phyloP scores from a whole-genome alignment of 2,888 invertebrate species.

The Pseudococcus jackbeardsleyi region DNA sequence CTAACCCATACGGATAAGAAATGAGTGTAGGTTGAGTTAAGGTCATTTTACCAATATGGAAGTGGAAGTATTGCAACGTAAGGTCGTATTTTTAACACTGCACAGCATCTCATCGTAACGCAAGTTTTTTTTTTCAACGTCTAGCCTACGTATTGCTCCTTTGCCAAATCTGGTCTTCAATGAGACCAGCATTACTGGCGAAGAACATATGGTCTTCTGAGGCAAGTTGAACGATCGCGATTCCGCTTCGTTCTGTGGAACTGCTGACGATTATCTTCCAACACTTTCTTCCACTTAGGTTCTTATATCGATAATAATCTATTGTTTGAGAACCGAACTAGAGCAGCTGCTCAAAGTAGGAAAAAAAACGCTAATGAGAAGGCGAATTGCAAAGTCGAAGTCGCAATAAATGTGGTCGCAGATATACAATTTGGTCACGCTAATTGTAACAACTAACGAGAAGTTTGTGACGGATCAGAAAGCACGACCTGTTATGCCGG shows the following conservation, averaged over 20 bases:
- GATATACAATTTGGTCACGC: conserved; percentile 56
- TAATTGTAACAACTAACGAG: conserved; percentile 57
- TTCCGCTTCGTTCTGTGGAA: not conserved
- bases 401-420: conserved; percentile 44
- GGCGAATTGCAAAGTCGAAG: conserved; percentile 20
- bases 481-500: conserved; percentile 55
- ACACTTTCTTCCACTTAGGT: not conserved
- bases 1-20: not conserved
- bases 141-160: conserved; percentile 14
- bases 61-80: conserved; percentile 28
- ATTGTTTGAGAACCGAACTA: not conserved
- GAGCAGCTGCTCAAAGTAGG: not conserved
- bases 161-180: conserved; percentile 27
- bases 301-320: not conserved
- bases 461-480: conserved; percentile 56
- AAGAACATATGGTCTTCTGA: conserved; percentile 2
- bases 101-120: conserved; percentile 13
- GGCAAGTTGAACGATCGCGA: not conserved
- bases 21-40: conserved; percentile 40
- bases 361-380: conserved; percentile 27
- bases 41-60: conserved; percentile 48
- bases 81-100: conserved; percentile 51
- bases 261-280: not conserved
- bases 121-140: not conserved
- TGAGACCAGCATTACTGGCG: not conserved